These are phyloP conservation scores for Argyrosomus regius DNA, from an alignment of 2,797 vertebrate species.

Conservation along the genomic window DNA sequence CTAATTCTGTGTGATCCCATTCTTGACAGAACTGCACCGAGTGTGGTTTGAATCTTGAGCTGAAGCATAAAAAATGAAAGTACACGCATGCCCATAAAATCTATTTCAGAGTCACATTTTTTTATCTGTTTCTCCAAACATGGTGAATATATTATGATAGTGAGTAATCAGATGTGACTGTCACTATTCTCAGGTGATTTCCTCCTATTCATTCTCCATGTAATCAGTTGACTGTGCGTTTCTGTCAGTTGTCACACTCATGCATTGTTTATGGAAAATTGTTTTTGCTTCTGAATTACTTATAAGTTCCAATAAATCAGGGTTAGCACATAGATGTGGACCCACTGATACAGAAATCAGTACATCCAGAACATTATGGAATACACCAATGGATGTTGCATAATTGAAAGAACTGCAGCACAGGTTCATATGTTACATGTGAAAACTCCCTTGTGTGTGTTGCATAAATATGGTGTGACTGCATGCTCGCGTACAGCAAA, in stretches of 20 bases:
- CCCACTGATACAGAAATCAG: neutral
- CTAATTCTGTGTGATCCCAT: slow-evolving; percentile 24
- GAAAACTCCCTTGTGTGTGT: neutral
- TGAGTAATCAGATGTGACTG: slow-evolving; percentile 37
- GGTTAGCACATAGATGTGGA: neutral
- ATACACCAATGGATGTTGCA: slow-evolving; percentile 16
- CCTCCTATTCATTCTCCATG: slow-evolving; percentile 3
- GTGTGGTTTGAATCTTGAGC: slow-evolving; percentile 7
- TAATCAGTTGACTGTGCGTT: slow-evolving; percentile 8
- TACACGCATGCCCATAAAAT: slow-evolving; percentile 8
- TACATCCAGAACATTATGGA: neutral
- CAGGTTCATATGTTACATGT: slow-evolving; percentile 6
- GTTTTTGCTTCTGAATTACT: slow-evolving; percentile 48
- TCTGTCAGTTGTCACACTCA: neutral
- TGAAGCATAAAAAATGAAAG: slow-evolving; percentile 24
- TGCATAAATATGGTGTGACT: neutral
- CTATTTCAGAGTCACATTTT: slow-evolving; percentile 22
- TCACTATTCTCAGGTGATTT: slow-evolving; percentile 39
- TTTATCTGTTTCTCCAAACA: slow-evolving; percentile 7
- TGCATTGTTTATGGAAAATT: slow-evolving; percentile 41
- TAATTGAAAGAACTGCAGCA: neutral
- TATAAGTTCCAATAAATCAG: slow-evolving; percentile 26
- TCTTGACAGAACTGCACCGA: neutral
- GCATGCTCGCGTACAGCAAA: neutral
- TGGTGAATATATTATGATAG: slow-evolving; percentile 41